These are phyloP conservation scores for Matsumyia berberina DNA, from an alignment of 2,888 invertebrate genomes.

Conservation along the genomic window DNA sequence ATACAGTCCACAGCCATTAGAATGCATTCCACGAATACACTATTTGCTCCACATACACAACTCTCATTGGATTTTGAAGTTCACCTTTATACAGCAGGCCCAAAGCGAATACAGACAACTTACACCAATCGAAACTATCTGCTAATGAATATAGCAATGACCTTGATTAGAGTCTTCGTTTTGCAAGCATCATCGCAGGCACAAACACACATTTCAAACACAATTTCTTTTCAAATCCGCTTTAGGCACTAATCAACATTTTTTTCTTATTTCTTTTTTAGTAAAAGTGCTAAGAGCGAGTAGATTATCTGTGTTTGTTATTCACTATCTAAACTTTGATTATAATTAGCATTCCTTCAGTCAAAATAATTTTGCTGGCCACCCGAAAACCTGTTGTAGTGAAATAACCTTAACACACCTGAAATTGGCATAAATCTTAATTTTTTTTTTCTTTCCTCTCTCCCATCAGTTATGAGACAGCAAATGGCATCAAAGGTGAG, in stretches of 20 bases:
- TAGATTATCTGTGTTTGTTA: conserved; percentile 1
- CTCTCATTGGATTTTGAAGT: background rate
- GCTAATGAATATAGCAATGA: conserved; percentile 26
- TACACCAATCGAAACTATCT: background rate
- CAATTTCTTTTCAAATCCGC: conserved; percentile 4
- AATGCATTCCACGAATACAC: no score
- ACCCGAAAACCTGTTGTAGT: conserved; percentile 9
- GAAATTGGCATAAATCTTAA: conserved; percentile 20
- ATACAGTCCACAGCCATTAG: no score
- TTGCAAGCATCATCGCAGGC: background rate
- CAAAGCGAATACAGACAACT: conserved; percentile 5
- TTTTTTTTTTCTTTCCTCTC: conserved; percentile 16
- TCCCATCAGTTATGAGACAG: conserved; percentile 89
- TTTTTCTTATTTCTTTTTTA: background rate
- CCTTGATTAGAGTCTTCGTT: conserved; percentile 1
- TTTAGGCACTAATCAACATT: background rate
- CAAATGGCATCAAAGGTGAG: conserved; percentile 92
- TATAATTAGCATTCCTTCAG: conserved; percentile 1
- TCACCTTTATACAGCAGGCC: conserved; percentile 6
- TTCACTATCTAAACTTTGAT: background rate
- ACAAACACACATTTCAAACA: background rate
- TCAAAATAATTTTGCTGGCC: background rate
- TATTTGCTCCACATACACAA: no score
- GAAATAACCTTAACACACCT: conserved; percentile 6
- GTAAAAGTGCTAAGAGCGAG: conserved; percentile 21